These are phyloP conservation scores for Cephus spinipes DNA, from an alignment of 2,888 invertebrate species.

Conservation along the genomic window DNA sequence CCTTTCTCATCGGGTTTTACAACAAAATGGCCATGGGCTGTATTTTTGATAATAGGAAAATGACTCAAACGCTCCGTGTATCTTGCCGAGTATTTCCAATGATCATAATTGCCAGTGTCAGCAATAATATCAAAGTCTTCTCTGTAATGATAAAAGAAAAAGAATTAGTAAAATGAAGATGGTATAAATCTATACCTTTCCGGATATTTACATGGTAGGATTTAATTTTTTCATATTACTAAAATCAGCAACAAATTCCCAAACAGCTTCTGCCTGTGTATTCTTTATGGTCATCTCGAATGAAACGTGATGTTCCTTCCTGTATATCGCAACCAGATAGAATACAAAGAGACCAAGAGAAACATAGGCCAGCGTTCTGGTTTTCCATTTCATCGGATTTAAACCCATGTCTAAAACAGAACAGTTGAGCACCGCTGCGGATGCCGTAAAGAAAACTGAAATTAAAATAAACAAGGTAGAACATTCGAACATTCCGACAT, in stretches of 20 bases:
- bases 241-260: slow-evolving; percentile 83
- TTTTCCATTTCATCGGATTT: slow-evolving; percentile 63
- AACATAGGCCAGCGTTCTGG: slow-evolving; percentile 44
- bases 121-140: slow-evolving; percentile 72
- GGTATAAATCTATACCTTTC: neutral
- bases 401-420: slow-evolving; percentile 44
- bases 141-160: slow-evolving; percentile 62
- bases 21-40: slow-evolving; percentile 71
- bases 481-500: neutral
- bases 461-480: slow-evolving; percentile 1
- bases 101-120: slow-evolving; percentile 75
- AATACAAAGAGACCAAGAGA: slow-evolving; percentile 37
- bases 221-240: slow-evolving; percentile 78
- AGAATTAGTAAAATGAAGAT: neutral
- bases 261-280: slow-evolving; percentile 72
- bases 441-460: neutral
- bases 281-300: slow-evolving; percentile 69
- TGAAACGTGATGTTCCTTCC: slow-evolving; percentile 46
- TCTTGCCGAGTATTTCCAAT: slow-evolving; percentile 77
- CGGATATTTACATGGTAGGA: slow-evolving; percentile 76
- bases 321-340: slow-evolving; percentile 51
- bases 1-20: slow-evolving; percentile 68
- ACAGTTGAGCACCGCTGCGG: slow-evolving; percentile 1
- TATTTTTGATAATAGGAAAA: slow-evolving; percentile 74
- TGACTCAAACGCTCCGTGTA: slow-evolving; percentile 76